Evolutionary conservation across 1,140 invertebrate species (phyloP).

Genomic region (Tribolium castaneum): DNA sequence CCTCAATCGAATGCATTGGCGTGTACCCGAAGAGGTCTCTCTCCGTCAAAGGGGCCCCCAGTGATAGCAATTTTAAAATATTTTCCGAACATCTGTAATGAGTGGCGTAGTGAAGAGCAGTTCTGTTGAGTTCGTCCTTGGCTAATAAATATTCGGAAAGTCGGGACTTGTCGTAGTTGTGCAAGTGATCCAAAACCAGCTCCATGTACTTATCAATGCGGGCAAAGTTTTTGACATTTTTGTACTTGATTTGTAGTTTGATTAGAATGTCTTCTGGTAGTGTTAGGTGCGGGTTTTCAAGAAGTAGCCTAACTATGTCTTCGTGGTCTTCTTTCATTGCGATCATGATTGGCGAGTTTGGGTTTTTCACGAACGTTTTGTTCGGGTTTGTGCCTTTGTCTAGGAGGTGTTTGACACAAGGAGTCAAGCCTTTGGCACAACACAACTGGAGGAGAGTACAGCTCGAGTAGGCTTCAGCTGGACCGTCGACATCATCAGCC

Average conservation of each 20-base stretch:
- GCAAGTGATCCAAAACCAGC: background rate
- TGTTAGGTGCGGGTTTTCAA: background rate
- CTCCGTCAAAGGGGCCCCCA: constrained; percentile 7
- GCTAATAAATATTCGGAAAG: background rate
- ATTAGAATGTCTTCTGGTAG: constrained; percentile 27
- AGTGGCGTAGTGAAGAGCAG: constrained; percentile 11
- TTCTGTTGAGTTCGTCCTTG: constrained; percentile 1
- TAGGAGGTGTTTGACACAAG: constrained; percentile 2
- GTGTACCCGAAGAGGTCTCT: constrained; percentile 5
- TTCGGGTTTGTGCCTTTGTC: background rate
- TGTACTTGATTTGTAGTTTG: constrained; percentile 3
- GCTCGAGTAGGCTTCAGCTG: background rate
- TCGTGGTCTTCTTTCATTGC: constrained; percentile 28
- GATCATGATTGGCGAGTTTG: background rate
- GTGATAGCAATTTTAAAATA: background rate
- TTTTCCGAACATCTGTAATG: background rate
- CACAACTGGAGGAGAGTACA: constrained; percentile 13
- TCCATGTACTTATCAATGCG: constrained; percentile 19
- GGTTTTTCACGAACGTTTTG: background rate
- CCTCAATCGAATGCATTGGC: constrained; percentile 7
- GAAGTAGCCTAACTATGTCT: background rate
- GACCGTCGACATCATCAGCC: background rate
- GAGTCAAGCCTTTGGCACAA: constrained; percentile 14
- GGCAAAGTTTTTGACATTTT: background rate
- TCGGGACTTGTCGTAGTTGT: background rate